Base-by-base conservation (phyloP, 2,113 vertebrate genomes). In the Fregata magnificens region DNA sequence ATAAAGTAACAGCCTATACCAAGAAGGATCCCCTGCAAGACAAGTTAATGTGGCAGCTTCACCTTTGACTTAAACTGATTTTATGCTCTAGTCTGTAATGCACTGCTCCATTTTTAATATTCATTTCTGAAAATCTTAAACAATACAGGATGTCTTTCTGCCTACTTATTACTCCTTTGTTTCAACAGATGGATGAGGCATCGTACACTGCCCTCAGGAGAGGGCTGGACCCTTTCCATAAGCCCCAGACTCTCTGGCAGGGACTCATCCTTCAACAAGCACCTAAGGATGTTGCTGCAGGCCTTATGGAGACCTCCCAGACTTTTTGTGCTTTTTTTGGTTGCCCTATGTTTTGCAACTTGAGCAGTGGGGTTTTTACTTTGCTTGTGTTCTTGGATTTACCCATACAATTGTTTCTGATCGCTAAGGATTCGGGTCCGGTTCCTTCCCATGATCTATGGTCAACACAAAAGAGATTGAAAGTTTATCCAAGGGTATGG, bases 201-300 rank as follows among this genome's bases (percentile, higher is more conserved):
- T 26, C 7, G 1, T 31, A 69, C 0, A 0, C 31, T 72, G 25
- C 38, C 34, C 55, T 84, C 5, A 42, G 29, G 80, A 73, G 21
- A 55, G 10, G 7, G 29, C 31, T 86, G 59, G 50, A 87, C 29
- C 1, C 15, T 67, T 86, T 66, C 69, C 34, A 21, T 14, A 74
- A 74, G 31, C 4, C 32, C 26, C 58, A 83, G 52, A 52, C 24
- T n/a, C 12, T 25, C 67, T 90, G 80, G 13, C 63, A 96, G 20
- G 18, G 10, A 36, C 50, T 82, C 0, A 19, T 50, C 13, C 29
- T 67, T 58, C 34, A 55, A 31, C 82, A 25, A 66, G 36, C 7
- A 47, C 38, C 29, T 40, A 34, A 76, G 28, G 40, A 77, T 77
- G 25, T 36, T 94, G 44, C 88, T 88, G 45, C 42, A 78, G 55